phyloP scores from a whole-genome alignment of 2,113 vertebrate species.

The rabbit (Oryctolagus cuniculus) region mOryCun1.1 NC_091437.1:54758001-54758500 shows the following conservation, averaged over 20 bases:
- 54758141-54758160: too few species aligned
- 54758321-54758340: background rate
- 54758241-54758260: background rate
- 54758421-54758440: conserved; percentile 53
- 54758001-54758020: too few species aligned
- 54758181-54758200: background rate
- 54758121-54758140: too few species aligned
- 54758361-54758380: conserved; percentile 11
- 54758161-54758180: too few species aligned
- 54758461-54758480: conserved; percentile 67
- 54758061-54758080: too few species aligned
- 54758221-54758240: background rate
- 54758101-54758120: too few species aligned
- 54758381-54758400: conserved; percentile 25
- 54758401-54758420: background rate
- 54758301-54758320: background rate
- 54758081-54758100: too few species aligned
- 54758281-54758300: background rate
- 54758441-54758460: conserved; percentile 61
- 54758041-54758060: too few species aligned
- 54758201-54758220: background rate
- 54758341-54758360: background rate
- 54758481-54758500: conserved; percentile 62
- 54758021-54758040: too few species aligned
- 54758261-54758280: background rate